Percentiles rank a stretch among this genome's conserved stretches.
These are phyloP conservation scores for Dryocosmus kuriphilus DNA, from an alignment of 2,888 invertebrate genomes.

Conservation along the genomic window DNA sequence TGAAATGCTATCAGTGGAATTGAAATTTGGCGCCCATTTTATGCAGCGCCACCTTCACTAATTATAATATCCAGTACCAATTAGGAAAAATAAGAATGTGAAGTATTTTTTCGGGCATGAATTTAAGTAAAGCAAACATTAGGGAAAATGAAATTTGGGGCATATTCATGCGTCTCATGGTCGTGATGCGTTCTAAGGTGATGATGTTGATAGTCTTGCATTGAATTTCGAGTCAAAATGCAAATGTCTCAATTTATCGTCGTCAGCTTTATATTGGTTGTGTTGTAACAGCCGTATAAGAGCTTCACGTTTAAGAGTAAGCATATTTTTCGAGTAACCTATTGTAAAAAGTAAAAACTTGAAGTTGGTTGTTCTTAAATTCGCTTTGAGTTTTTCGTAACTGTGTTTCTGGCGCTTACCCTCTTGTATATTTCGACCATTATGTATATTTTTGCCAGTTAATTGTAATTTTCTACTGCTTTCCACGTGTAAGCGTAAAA, in stretches of 20 bases:
- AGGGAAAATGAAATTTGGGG: too few relatives aligned
- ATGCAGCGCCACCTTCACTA: too few relatives aligned
- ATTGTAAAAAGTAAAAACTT: conserved; percentile 9
- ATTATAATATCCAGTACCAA: too few relatives aligned
- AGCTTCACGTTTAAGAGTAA: conserved; percentile 36
- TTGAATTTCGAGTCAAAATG: conserved; percentile 61
- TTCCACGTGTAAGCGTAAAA: conserved; percentile 48
- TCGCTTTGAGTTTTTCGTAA: conserved; percentile 6
- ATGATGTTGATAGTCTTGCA: conserved; percentile 70
- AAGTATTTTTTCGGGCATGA: too few relatives aligned
- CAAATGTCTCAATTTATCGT: conserved; percentile 45
- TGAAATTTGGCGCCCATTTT: too few relatives aligned
- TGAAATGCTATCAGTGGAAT: too few relatives aligned
- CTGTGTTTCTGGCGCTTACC: conserved; percentile 38
- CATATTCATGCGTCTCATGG: too few relatives aligned
- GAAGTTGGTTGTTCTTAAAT: conserved; percentile 20
- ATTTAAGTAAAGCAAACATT: too few relatives aligned
- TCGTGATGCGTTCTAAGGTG: conserved; percentile 61
- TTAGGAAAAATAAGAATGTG: too few relatives aligned
- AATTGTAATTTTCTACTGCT: conserved; percentile 44
- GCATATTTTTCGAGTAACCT: conserved; percentile 22
- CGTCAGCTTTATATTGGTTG: conserved; percentile 64
- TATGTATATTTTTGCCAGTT: conserved; percentile 46
- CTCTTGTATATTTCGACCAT: conserved; percentile 37
- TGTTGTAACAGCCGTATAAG: conserved; percentile 63